A percentile compares a stretch with the other conserved stretches of the same genome.
Conservation (phyloP, 2,113 vertebrate genomes). For the Pseudopodoces humilis region DNA sequence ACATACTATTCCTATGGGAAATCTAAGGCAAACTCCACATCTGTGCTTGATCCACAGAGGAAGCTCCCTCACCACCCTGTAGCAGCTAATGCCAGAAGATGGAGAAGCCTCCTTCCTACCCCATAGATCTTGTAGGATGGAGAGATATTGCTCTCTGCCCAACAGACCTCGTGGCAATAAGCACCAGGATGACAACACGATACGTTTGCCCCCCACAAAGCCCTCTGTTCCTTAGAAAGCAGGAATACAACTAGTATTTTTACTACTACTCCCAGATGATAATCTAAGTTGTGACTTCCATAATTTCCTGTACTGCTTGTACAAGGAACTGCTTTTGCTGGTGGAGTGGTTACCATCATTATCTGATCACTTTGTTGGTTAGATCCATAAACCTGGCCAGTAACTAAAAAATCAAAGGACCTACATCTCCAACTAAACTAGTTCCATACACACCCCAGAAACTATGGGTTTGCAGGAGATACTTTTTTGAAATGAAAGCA, state of each 20-base stretch:
- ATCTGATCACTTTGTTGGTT: neutral
- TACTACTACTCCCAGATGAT: neutral
- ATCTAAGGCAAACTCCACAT: neutral
- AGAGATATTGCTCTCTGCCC: neutral
- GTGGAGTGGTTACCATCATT: neutral
- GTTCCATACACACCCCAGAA: neutral
- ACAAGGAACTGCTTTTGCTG: neutral
- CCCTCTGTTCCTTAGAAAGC: neutral
- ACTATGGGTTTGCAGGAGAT: neutral
- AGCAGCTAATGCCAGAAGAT: neutral
- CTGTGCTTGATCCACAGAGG: neutral
- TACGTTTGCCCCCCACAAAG: fast-evolving
- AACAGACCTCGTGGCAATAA: neutral
- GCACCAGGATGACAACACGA: neutral
- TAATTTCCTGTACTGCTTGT: neutral
- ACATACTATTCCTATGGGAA: neutral
- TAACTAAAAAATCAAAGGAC: neutral
- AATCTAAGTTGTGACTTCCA: neutral
- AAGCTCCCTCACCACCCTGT: neutral
- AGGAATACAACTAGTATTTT: neutral
- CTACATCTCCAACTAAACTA: neutral
- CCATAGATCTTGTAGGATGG: neutral
- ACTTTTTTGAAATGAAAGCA: neutral
- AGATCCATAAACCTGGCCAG: neutral
- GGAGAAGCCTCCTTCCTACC: neutral